Conservation (phyloP, 2,113 vertebrate species). For the Fukomys damarensis region DNA sequence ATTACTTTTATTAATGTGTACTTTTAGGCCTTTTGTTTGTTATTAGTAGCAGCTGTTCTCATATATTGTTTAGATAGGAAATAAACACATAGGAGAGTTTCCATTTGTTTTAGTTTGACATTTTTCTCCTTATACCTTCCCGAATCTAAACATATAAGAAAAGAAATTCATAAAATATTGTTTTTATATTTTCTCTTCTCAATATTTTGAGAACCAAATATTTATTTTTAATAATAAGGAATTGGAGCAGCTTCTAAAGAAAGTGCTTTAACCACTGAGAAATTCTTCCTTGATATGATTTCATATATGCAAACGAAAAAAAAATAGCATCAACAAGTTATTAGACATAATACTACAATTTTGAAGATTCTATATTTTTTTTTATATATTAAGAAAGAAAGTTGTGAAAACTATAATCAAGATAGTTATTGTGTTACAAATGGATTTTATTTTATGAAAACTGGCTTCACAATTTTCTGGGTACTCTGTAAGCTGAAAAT, state of each 20-base stretch:
- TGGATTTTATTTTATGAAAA: conserved; percentile 25
- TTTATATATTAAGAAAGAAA: conserved; percentile 40
- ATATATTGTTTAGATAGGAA: conserved; percentile 26
- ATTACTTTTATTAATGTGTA: conserved; percentile 20
- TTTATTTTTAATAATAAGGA: conserved; percentile 44
- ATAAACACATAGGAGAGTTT: conserved; percentile 20
- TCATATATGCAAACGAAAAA: conserved; percentile 57
- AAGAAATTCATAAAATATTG: neutral
- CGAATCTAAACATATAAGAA: conserved; percentile 35
- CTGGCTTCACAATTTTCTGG: neutral
- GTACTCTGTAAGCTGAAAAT: conserved; percentile 6
- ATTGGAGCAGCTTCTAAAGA: conserved; percentile 14
- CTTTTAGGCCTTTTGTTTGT: neutral
- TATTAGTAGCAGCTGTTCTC: neutral
- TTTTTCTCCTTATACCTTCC: neutral
- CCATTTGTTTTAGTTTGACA: conserved; percentile 11
- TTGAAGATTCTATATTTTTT: conserved; percentile 14
- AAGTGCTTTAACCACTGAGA: conserved; percentile 45
- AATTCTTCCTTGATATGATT: conserved; percentile 38
- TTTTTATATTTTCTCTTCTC: conserved; percentile 25
- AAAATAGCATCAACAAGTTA: conserved; percentile 47
- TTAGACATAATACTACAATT: conserved; percentile 38
- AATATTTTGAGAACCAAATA: neutral
- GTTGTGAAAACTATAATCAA: neutral
- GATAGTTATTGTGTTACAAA: neutral